Percentiles rank a stretch among this genome's conserved stretches.
These are phyloP conservation scores for Subacronicta megacephala DNA, from an alignment of 2,888 invertebrate genomes.

Conservation along the genomic window DNA sequence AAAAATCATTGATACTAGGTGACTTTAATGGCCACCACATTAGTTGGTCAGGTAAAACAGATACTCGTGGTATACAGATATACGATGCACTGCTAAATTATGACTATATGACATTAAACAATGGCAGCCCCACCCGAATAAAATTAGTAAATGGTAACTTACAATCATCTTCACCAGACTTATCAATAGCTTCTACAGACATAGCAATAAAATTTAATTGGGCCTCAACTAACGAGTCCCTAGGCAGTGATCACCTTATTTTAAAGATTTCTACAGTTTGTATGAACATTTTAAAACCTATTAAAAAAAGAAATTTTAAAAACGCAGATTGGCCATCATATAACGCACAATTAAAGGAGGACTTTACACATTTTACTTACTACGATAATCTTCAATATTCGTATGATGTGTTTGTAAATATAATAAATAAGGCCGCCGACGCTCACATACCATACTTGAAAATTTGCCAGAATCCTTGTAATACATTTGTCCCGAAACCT, in stretches of 20 bases:
- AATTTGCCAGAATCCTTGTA: slow-evolving; percentile 26
- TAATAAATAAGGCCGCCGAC: slow-evolving; percentile 31
- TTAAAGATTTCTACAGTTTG: no score
- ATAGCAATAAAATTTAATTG: slow-evolving; percentile 23
- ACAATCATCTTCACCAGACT: slow-evolving; percentile 50
- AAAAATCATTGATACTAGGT: slow-evolving; percentile 44
- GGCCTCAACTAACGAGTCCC: no score
- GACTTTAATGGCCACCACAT: slow-evolving; percentile 57
- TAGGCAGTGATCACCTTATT: no score
- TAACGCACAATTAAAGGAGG: no score
- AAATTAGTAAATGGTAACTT: slow-evolving; percentile 34
- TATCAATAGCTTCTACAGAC: slow-evolving; percentile 31
- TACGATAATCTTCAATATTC: no score
- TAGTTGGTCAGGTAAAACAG: slow-evolving; percentile 54
- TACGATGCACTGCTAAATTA: slow-evolving; percentile 39
- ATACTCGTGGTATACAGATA: slow-evolving; percentile 44
- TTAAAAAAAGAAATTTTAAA: slow-evolving; percentile 38
- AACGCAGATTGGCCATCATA: no score
- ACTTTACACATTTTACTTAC: no score
- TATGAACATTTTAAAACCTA: slow-evolving; percentile 17
- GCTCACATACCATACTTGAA: slow-evolving; percentile 37
- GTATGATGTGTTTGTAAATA: slow-evolving; percentile 2
- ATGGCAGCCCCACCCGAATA: slow-evolving; percentile 35
- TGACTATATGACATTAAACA: slow-evolving; percentile 37
- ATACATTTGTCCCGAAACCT: slow-evolving; percentile 44